A percentile compares a stretch with the other conserved stretches of the same genome.
phyloP scores from a whole-genome alignment of 1,140 invertebrate genomes.

The Oedothorax gibbosus region DNA sequence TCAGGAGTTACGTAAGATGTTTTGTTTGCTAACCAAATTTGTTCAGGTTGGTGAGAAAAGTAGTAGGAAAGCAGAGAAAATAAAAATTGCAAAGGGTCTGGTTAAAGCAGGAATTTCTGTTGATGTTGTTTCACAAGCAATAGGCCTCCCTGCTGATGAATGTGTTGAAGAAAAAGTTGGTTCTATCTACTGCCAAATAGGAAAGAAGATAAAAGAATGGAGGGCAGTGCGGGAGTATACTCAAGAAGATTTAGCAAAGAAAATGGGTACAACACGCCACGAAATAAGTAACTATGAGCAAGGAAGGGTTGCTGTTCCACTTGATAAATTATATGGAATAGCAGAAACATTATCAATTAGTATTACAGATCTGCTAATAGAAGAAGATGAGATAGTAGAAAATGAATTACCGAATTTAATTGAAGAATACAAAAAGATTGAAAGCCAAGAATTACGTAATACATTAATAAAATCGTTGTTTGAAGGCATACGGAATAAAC shows the following conservation, averaged over 20 bases:
- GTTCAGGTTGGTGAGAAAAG: background rate
- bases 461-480: constrained; percentile 21
- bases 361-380: constrained; percentile 18
- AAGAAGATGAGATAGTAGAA: constrained; percentile 6
- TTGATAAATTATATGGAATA: constrained; percentile 32
- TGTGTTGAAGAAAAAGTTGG: background rate
- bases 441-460: background rate
- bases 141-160: constrained; percentile 16
- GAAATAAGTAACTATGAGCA: constrained; percentile 16
- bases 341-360: constrained; percentile 27
- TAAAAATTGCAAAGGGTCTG: constrained; percentile 8
- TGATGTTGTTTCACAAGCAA: background rate
- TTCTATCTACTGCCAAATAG: background rate
- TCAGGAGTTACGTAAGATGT: background rate
- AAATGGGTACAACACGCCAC: background rate
- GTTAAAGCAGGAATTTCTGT: constrained; percentile 3
- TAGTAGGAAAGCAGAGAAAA: background rate
- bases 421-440: constrained; percentile 34
- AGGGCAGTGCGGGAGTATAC: background rate
- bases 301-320: background rate
- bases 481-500: too few relatives aligned
- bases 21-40: background rate
- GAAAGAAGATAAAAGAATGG: background rate
- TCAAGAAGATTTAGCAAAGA: background rate
- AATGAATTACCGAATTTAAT: background rate